phyloP scores from a whole-genome alignment of 1,140 invertebrate species.

The Euborellia annulipes region DNA sequence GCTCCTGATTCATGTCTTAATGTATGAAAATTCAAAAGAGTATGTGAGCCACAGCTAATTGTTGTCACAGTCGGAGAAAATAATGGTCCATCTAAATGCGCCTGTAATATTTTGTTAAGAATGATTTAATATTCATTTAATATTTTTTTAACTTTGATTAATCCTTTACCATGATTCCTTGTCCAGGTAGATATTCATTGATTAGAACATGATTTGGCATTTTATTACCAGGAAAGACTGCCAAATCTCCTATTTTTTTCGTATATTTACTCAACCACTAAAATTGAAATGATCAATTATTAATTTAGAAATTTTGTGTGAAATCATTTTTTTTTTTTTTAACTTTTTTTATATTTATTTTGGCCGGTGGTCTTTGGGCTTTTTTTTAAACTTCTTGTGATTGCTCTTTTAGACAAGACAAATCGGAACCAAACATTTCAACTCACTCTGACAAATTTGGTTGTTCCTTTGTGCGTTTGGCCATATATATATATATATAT shows the following conservation, averaged over 20 bases:
- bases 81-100: slow-evolving; percentile 86
- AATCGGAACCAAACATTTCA: too few species aligned
- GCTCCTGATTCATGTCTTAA: slow-evolving; percentile 16
- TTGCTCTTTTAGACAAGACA: too few species aligned
- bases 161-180: slow-evolving; percentile 67
- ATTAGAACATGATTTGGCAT: slow-evolving; percentile 85
- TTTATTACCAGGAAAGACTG: slow-evolving; percentile 57
- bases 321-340: background rate
- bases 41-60: slow-evolving; percentile 80
- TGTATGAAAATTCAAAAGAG: slow-evolving; percentile 70
- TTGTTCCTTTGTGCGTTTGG: too few species aligned
- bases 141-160: too few species aligned
- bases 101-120: slow-evolving; percentile 29
- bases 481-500: too few species aligned
- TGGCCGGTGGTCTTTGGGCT: too few species aligned
- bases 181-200: slow-evolving; percentile 87
- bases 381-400: too few species aligned
- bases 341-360: too few species aligned
- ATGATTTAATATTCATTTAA: slow-evolving; percentile 1
- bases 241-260: slow-evolving; percentile 51
- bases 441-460: too few species aligned
- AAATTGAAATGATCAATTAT: slow-evolving; percentile 21
- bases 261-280: slow-evolving; percentile 68
- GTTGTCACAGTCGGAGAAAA: slow-evolving; percentile 89
- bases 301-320: background rate